Evolutionary conservation across 1,140 invertebrate genomes (phyloP).

Genomic region (Telenomus remus): DNA sequence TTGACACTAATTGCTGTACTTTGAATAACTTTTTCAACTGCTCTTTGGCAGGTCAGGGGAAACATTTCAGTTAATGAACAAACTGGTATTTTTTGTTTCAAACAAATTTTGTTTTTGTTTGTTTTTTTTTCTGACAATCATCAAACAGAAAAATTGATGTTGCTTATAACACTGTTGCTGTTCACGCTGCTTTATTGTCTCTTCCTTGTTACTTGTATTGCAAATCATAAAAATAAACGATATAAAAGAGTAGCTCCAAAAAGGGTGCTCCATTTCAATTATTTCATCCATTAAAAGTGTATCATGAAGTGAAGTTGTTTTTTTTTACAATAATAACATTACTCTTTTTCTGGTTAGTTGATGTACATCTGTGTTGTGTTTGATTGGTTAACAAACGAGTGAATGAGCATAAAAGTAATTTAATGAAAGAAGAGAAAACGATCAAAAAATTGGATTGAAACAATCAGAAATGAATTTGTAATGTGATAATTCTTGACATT

Average conservation of each 20-base stretch:
- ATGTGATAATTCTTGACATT: not conserved
- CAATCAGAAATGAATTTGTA: not conserved
- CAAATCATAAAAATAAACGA: conserved; percentile 47
- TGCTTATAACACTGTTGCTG: conserved; percentile 58
- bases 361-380: too few relatives aligned
- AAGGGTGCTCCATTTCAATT: too few relatives aligned
- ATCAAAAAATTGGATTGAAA: too few relatives aligned
- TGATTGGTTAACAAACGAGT: too few relatives aligned
- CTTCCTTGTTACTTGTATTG: conserved; percentile 39
- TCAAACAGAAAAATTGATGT: conserved; percentile 39
- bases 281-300: too few relatives aligned
- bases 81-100: not conserved
- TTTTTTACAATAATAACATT: too few relatives aligned
- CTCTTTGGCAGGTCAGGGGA: conserved; percentile 5
- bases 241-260: conserved; percentile 8
- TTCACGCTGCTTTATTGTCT: conserved; percentile 52
- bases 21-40: conserved; percentile 32
- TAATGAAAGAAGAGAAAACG: too few relatives aligned
- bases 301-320: too few relatives aligned
- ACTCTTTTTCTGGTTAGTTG: too few relatives aligned
- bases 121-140: conserved; percentile 22
- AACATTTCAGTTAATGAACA: too few relatives aligned
- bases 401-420: too few relatives aligned
- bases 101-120: not conserved
- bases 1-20: conserved; percentile 31